Base-by-base conservation (phyloP, 2,888 invertebrate species). In the Leucoma salicis region DNA sequence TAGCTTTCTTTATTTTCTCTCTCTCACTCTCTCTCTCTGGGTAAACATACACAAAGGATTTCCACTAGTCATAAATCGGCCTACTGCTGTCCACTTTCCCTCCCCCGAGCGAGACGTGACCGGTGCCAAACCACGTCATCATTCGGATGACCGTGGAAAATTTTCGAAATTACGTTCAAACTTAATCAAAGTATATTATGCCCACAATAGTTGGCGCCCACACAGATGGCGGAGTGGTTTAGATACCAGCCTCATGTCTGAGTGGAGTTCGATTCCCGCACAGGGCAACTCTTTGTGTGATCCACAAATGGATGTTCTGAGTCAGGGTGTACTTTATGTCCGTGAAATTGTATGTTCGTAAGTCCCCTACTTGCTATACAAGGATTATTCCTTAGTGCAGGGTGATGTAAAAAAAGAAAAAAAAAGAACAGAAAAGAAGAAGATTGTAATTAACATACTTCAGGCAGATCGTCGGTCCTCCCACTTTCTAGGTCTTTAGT, bases 391-490 rank as follows among this genome's bases (percentile, higher is more conserved):
- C 2, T 21, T 3, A 5, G 2, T 21, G 3, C 21, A 5, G 21
- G 5, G 6, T 3, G 2, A 8, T 1, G 6, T 21, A 8, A 21
- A 21, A 21, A 5, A 21, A 21, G 8, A 21, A 3, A 3, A 21
- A 6, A 16, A 3, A 16, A 16, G 16, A 16, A n/a, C n/a, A 27
- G 2, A 27, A 2, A 2, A 11, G n/a, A 27, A 27, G 2, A 27
- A 27, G 2, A 27, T 27, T n/a, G n/a, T n/a, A n/a, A 2, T 27
- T 27, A 6, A 24, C 50, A 39, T 76, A 95, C 95, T 92, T 97
- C 96, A 0, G 97, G 96, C 56, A 98, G 81, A 56, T 93, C 91
- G 28, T 95, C 95, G 43, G 95, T 70, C 45, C 95, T 93, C 8
- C 97, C 97, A 52, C 91, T 90, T 57, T 94, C 93, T 39, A 97